phyloP scores from a whole-genome alignment of 2,888 invertebrate species.

The Crossocerus cetratus region DNA sequence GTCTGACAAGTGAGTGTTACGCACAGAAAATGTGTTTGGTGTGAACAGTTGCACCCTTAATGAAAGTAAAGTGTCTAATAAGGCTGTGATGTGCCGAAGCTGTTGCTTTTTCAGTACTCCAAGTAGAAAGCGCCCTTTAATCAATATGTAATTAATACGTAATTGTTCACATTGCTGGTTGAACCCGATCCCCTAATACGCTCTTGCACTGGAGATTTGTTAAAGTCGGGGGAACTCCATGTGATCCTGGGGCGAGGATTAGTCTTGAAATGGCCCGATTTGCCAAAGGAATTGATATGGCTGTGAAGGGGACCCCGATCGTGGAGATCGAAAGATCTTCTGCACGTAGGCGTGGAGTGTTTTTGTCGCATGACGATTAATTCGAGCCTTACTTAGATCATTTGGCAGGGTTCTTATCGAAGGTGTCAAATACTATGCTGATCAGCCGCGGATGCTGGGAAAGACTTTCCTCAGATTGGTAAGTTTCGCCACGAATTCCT shows the following conservation, averaged over 20 bases:
- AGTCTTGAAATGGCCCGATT: no score
- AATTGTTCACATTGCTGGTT: no score
- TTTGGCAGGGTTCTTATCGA: slow-evolving; percentile 89
- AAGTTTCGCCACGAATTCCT: slow-evolving; percentile 58
- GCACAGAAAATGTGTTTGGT: no score
- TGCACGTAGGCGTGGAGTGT: slow-evolving; percentile 68
- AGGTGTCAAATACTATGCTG: slow-evolving; percentile 94
- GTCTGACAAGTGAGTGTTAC: slow-evolving; percentile 11
- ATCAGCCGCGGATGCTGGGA: slow-evolving; percentile 92
- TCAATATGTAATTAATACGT: no score
- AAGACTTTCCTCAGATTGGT: slow-evolving; percentile 91
- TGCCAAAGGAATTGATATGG: no score
- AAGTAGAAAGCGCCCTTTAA: no score
- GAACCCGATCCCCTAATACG: no score
- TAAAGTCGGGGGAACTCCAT: not conserved
- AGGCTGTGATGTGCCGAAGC: slow-evolving; percentile 11
- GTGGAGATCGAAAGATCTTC: slow-evolving; percentile 31
- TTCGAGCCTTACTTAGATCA: slow-evolving; percentile 77
- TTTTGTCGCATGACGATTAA: slow-evolving; percentile 74
- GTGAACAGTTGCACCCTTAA: no score
- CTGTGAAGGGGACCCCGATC: not conserved
- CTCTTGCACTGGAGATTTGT: not conserved
- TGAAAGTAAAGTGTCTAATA: slow-evolving; percentile 6
- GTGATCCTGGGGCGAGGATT: not conserved
- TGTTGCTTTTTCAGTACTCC: slow-evolving; percentile 16